Evolutionary conservation across 1,140 invertebrate genomes (phyloP).

Genomic region (Rhynchophorus ferrugineus): DNA sequence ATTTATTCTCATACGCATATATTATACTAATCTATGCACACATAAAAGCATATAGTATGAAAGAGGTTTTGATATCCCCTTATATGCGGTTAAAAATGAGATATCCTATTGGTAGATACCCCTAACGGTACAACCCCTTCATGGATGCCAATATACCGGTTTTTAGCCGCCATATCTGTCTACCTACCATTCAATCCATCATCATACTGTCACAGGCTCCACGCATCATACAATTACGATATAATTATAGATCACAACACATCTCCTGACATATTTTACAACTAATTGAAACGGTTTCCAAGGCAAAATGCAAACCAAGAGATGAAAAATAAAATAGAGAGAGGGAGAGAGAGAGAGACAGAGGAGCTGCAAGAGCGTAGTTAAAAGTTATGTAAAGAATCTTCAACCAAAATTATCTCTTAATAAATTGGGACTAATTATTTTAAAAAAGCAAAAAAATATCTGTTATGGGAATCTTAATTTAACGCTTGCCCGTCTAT

Average conservation of each 20-base stretch:
- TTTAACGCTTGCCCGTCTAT: not conserved
- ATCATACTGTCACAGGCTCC: not conserved
- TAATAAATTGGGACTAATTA: not conserved
- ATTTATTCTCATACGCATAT: too few species aligned
- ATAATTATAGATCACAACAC: not conserved
- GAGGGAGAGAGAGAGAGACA: too few species aligned
- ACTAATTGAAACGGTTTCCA: not conserved
- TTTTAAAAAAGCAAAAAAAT: not conserved
- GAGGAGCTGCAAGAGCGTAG: not conserved
- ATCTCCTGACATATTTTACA: not conserved
- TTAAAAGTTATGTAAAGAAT: not conserved
- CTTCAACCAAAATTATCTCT: not conserved
- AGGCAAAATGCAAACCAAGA: too few species aligned
- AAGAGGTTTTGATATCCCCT: too few species aligned
- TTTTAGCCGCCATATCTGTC: slow-evolving; percentile 9
- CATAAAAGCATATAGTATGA: too few species aligned
- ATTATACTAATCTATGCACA: too few species aligned
- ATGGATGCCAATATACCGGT: too few species aligned
- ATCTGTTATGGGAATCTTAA: not conserved
- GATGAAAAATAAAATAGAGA: too few species aligned
- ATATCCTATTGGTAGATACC: too few species aligned
- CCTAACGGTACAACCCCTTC: too few species aligned
- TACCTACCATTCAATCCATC: slow-evolving; percentile 19
- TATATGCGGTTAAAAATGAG: too few species aligned
- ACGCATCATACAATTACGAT: not conserved